Evolutionary conservation across 2,888 invertebrate species (phyloP), one percentile per base, ranked within the genome.

Genomic region (Pomacea canaliculata): DNA sequence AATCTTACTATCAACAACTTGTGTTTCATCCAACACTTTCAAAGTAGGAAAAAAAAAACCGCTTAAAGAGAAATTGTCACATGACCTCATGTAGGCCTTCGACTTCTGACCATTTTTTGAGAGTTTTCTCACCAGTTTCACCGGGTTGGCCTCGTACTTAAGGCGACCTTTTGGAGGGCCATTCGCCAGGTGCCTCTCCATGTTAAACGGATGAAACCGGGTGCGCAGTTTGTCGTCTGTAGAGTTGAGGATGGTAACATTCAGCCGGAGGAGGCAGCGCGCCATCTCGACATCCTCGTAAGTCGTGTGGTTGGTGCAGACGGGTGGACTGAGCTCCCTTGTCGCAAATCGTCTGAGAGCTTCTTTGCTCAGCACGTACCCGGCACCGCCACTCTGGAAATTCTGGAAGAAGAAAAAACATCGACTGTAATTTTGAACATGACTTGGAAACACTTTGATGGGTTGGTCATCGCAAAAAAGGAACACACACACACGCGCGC

Each of bases 181-280:
- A 12, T 46, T 49, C 19, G 49, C 49, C 48, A 71, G 49, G 63
- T 71, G 71, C 9, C 49, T 23, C 2, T 48, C 23, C 12, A 62
- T 60, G 46, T 46, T 12, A 63, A 49, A 71, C 1, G 71, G 63
- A 27, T 71, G 71, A 63, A 71, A 71, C 3, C 70, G 70, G 18
- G n/a, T 56, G 37, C 49, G 49, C 51, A 56, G 51, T 12, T 51
- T 27, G 46, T 7, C n/a, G 56, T 70, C 70, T 7, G 70, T 70
- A 51, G 70, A 70, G 70, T 70, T 70, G 70, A 70, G 63, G 71
- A 71, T 71, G 19, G 46, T 60, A 49, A 71, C 63, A 8, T 59
- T 62, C 49, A 63, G 49, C 60, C n/a, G 49, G 62, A 49, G 62
- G 48, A 71, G 62, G 27, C 71, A 71, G 19, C 49, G n/a, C 19